These are phyloP conservation scores for Nemopilema nomurai DNA, from an alignment of 30 jellyfish, hydroid and myxozoan species.

Conservation along the genomic window DNA sequence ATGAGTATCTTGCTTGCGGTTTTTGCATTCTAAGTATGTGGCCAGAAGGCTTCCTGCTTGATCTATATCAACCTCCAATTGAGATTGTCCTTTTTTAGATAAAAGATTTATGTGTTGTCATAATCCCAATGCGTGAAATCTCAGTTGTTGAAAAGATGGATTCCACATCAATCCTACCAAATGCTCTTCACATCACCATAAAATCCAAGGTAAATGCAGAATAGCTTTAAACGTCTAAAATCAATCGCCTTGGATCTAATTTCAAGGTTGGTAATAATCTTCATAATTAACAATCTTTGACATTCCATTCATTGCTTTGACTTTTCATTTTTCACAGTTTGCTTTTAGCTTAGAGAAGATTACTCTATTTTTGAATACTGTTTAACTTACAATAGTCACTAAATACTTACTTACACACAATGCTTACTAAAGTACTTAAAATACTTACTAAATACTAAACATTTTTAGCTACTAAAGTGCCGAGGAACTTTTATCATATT, in stretches of 20 bases:
- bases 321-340: background rate
- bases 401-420: background rate
- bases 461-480: no score
- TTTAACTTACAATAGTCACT: background rate
- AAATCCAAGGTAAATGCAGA: slow-evolving; percentile 74
- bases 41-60: background rate
- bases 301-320: no score
- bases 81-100: slow-evolving; percentile 38
- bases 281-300: background rate
- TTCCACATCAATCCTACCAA: slow-evolving; percentile 78
- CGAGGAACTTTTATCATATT: no score
- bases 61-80: background rate
- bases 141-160: slow-evolving; percentile 95
- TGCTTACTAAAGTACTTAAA: no score
- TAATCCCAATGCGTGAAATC: slow-evolving; percentile 92
- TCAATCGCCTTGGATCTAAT: background rate
- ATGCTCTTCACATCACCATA: slow-evolving; percentile 89
- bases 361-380: background rate
- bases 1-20: background rate
- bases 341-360: background rate
- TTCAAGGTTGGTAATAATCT: background rate
- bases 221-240: background rate
- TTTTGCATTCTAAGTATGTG: background rate
- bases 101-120: slow-evolving; percentile 79
- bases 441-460: no score